Percentiles rank a stretch among this genome's conserved stretches.
phyloP scores from a whole-genome alignment of 2,797 vertebrate genomes.

The Premnoplex brunnescens region DNA sequence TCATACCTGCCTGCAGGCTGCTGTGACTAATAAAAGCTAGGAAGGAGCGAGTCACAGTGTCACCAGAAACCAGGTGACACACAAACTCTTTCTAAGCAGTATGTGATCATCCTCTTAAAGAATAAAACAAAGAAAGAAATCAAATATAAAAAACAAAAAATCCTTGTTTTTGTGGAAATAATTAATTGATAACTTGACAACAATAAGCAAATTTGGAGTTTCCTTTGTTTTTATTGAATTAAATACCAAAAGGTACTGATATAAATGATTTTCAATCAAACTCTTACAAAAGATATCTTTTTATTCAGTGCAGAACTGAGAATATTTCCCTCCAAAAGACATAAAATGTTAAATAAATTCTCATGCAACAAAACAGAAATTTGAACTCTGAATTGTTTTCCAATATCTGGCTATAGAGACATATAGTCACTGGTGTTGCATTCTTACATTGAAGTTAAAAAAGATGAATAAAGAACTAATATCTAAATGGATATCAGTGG shows the following conservation, averaged over 20 bases:
- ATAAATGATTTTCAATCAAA: background rate
- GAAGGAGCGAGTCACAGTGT: background rate
- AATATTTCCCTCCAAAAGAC: slow-evolving; percentile 26
- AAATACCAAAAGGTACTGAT: background rate
- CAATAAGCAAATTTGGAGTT: background rate
- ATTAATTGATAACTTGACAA: background rate
- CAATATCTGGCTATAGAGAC: slow-evolving; percentile 19
- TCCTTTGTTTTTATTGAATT: background rate
- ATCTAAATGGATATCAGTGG: slow-evolving; percentile 44
- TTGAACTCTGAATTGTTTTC: slow-evolving; percentile 62
- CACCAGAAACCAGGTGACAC: background rate
- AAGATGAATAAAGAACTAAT: slow-evolving; percentile 56
- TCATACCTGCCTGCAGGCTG: background rate
- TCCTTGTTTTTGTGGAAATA: background rate
- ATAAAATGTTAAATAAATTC: slow-evolving; percentile 41
- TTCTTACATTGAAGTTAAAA: slow-evolving; percentile 53
- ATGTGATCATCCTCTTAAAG: background rate
- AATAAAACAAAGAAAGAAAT: background rate
- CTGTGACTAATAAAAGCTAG: background rate
- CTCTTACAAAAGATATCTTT: background rate
- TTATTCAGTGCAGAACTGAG: background rate
- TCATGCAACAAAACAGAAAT: slow-evolving; percentile 31
- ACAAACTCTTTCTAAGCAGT: background rate
- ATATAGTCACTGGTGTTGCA: slow-evolving; percentile 22
- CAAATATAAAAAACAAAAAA: background rate